Base-by-base conservation (phyloP, 2,113 vertebrate species). In the Silurus asotus region DNA sequence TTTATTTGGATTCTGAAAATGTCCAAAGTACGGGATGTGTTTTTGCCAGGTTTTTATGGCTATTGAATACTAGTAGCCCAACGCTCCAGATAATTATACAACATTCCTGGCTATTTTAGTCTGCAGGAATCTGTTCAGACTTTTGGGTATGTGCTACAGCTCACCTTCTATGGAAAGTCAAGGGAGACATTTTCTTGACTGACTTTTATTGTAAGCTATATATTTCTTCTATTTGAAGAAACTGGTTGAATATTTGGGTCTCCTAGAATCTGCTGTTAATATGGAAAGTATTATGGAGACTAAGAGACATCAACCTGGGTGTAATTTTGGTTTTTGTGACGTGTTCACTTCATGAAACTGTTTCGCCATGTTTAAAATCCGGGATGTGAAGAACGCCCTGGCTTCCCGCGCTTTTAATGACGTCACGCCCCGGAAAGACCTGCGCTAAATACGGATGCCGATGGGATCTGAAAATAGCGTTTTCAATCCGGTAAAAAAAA, bases 371-470 rank as follows among this genome's bases (percentile, higher is more conserved):
- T 20, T 45, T 61, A 6, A 80, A 45, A 23, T 20, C 2, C 17
- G 3, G 76, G 53, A 14, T 59, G 45, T 74, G 11, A 51, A n/a
- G 1, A 51, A 51, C 49, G 86, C 64, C n/a, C n/a, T n/a, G 89
- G 74, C 49, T 91, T 86, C 84, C 80, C 81, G 84, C 82, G 58
- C 83, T 84, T 84, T 82, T 23, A 19, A 2, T 83, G 23, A 89
- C 90, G 91, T 91, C 90, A 91, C 67, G 48, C 48, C 61, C 69
- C 28, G 61, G 81, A 81, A 88, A 88, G 85, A 64, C 80, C 90
- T 90, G 87, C 87, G 92, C 93, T 86, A 90, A 91, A 91, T 85
- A 86, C 77, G 86, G 85, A 56, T 75, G 86, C 59, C 62, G 85
- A 90, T 65, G 70, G 85, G 48, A 78, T 78, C 45, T 82, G 82